Evolutionary conservation across 2,113 vertebrate genomes (phyloP).

Genomic region (Cercocebus atys): DNA sequence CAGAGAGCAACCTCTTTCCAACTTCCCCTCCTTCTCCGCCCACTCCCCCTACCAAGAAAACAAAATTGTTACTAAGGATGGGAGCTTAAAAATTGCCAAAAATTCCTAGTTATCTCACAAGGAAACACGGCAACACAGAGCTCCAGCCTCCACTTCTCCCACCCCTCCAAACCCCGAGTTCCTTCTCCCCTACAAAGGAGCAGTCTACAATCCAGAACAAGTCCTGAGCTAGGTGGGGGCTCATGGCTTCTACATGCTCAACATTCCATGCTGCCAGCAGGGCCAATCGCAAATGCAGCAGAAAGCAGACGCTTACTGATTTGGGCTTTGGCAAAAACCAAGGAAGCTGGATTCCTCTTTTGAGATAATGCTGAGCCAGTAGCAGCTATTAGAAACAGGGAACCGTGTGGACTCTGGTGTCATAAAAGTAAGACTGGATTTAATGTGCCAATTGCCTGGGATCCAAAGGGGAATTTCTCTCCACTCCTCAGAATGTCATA

Average conservation of each 20-base stretch:
- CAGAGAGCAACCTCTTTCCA: background rate
- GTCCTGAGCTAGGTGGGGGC: background rate
- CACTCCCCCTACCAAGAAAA: background rate
- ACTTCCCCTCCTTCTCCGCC: background rate
- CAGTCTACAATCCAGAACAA: rapidly evolving
- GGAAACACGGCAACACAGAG: too few species aligned
- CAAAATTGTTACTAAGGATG: background rate
- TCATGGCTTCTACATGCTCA: background rate
- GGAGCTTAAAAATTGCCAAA: background rate
- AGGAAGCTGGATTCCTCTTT: background rate
- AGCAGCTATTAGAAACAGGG: slow-evolving; percentile 45
- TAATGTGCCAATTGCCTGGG: background rate
- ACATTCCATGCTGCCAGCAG: background rate
- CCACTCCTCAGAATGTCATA: background rate
- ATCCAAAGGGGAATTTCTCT: background rate
- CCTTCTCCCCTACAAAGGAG: background rate
- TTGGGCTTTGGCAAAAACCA: slow-evolving; percentile 18
- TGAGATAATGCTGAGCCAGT: rapidly evolving
- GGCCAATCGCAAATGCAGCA: background rate
- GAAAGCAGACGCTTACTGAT: background rate
- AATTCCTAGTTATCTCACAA: background rate
- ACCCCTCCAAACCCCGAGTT: too few species aligned
- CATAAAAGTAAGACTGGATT: slow-evolving; percentile 35
- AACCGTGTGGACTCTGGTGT: rapidly evolving
- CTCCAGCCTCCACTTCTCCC: too few species aligned